Base-by-base conservation (phyloP, 2,797 vertebrate genomes). In the Cryptoblepharus egeriae region DNA sequence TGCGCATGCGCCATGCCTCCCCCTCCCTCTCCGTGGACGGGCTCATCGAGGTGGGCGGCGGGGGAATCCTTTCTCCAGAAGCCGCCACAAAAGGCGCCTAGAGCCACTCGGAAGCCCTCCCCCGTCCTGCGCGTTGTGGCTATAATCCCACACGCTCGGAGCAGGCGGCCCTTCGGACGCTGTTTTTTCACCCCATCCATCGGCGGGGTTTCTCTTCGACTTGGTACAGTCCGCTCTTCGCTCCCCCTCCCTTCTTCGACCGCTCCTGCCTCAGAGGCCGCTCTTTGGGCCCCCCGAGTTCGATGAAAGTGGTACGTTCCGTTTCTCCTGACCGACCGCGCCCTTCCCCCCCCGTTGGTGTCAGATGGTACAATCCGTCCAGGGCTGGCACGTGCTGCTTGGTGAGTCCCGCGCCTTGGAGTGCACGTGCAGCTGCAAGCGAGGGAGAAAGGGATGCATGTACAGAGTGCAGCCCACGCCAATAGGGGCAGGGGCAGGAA, bases 211-310 rank as follows among this genome's bases (percentile, higher is more conserved):
- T 60, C 6, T 1, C 2, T 30, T 42, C 24, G 8, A 26, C 9
- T 3, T 70, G 60, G 30, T 69, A 26, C 37, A 13, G 7, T n/a
- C 6, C n/a, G 20, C 2, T 1, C 13, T 6, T 4, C 2, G 0
- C 0, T 4, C 22, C 26, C 3, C 26, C 4, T 57, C 57, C 20
- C 22, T 8, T 58, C 57, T 58, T 7, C 16, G 20, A 22, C 20
- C 2, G 57, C 24, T 24, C 18, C 15, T 52, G 2, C 49, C 45
- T 8, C 7, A 10, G 6, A 52, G 11, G 10, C 45, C 10, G 13
- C 49, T 16, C 49, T 52, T 52, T 18, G 2, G 6, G 13, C 49
- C 79, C 83, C 61, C 86, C 45, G 45, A 1, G 13, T 65, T 1
- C n/a, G 3, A 35, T 13, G 52, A 70, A n/a, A 55, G 26, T 78